Conservation (phyloP, 2,888 invertebrate genomes). For the Drosophila neonasuta region DNA sequence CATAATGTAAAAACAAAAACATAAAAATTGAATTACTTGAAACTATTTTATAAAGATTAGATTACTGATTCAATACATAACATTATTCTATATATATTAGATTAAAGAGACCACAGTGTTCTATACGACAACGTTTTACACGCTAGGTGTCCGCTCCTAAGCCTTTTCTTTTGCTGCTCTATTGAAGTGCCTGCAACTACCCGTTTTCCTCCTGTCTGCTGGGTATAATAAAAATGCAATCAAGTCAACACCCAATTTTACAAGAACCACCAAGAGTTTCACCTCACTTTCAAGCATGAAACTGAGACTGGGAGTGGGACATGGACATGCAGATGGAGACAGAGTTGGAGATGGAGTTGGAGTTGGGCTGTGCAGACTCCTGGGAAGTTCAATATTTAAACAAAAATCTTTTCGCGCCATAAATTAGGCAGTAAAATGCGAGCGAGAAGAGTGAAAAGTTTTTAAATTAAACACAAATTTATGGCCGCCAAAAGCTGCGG, state of each 20-base stretch:
- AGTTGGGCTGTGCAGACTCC: conserved; percentile 10
- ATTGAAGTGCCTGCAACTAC: not conserved
- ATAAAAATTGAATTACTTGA: no score
- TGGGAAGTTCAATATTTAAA: conserved; percentile 61
- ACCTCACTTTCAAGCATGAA: conserved; percentile 35
- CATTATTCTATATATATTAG: no score
- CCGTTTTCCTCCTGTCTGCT: not conserved
- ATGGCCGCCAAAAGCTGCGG: conserved; percentile 69
- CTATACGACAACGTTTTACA: no score
- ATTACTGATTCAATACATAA: no score
- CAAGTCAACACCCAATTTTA: conserved; percentile 69
- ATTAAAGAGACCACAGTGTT: no score
- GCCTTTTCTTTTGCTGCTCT: not conserved
- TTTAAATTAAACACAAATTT: conserved; percentile 72
- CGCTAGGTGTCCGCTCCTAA: no score
- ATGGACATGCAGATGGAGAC: not conserved
- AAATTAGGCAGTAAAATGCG: conserved; percentile 63
- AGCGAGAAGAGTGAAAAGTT: conserved; percentile 66
- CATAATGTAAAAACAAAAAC: no score
- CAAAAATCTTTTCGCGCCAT: conserved; percentile 64
- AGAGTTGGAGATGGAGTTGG: not conserved
- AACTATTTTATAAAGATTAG: no score
- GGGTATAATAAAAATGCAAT: conserved; percentile 44
- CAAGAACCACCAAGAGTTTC: conserved; percentile 54
- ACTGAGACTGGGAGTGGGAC: conserved; percentile 1